A percentile compares a stretch with the other conserved stretches of the same genome.
phyloP scores from a whole-genome alignment of 1,140 invertebrate genomes.

The Drosophila navojoa region DNA sequence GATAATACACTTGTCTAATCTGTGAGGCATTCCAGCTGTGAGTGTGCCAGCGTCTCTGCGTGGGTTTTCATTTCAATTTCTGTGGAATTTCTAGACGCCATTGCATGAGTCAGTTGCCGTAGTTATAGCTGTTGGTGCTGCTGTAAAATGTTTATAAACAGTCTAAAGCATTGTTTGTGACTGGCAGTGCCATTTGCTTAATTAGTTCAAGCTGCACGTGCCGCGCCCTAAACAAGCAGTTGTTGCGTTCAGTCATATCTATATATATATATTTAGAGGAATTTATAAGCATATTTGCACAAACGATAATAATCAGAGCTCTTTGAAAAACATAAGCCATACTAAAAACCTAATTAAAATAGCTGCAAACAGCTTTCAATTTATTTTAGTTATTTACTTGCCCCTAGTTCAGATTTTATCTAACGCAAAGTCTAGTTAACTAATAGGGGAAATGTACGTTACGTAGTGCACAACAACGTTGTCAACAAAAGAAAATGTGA shows the following conservation, averaged over 20 bases:
- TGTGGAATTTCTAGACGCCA: constrained; percentile 9
- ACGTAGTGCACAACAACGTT: neutral
- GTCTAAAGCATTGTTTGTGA: neutral
- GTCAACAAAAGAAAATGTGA: neutral
- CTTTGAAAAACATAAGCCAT: too few species aligned
- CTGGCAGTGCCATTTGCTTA: constrained; percentile 1
- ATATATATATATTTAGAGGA: neutral
- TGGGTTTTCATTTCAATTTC: neutral
- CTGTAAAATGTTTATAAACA: constrained; percentile 5
- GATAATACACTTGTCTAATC: neutral
- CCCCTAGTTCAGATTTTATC: neutral
- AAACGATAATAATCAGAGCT: too few species aligned
- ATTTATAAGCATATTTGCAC: too few species aligned
- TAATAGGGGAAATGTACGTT: constrained; percentile 1
- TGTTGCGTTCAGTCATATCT: constrained; percentile 1
- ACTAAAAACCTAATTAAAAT: neutral
- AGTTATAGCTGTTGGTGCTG: neutral
- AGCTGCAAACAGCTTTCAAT: neutral
- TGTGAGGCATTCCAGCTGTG: constrained; percentile 1
- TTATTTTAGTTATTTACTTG: neutral
- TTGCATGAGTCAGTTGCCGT: constrained; percentile 2
- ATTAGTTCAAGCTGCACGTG: constrained; percentile 13
- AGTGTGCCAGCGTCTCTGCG: neutral
- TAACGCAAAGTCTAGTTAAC: neutral
- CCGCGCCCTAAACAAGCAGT: constrained; percentile 6